A percentile compares a stretch with the other conserved stretches of the same genome.
phyloP scores from a whole-genome alignment of 2,888 invertebrate genomes.

The Eubasilissa splendida region DNA sequence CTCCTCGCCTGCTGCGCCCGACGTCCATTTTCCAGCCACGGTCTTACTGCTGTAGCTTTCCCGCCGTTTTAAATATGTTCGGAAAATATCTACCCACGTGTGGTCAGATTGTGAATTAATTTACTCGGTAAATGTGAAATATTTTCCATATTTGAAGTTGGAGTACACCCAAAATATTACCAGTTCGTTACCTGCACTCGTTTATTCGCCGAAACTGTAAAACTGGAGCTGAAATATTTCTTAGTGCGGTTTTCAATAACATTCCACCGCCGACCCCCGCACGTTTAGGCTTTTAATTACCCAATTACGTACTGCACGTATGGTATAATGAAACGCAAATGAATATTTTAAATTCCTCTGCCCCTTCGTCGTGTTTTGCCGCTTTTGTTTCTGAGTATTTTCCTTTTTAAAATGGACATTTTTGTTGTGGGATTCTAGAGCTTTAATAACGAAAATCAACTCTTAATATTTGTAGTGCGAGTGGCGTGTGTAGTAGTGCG shows the following conservation, averaged over 20 bases:
- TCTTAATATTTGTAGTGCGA: neutral
- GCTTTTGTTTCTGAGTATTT: conserved; percentile 6
- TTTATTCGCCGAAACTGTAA: conserved; percentile 4
- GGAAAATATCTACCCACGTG: too few species aligned
- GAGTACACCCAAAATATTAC: conserved; percentile 3
- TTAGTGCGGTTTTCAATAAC: conserved; percentile 54
- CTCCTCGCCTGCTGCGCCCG: too few species aligned
- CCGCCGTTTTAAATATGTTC: too few species aligned
- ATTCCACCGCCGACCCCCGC: conserved; percentile 49
- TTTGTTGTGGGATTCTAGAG: neutral
- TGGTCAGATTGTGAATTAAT: neutral
- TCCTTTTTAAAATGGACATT: conserved; percentile 7
- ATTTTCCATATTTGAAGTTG: neutral
- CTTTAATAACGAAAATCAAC: conserved; percentile 6
- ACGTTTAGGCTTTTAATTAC: conserved; percentile 57
- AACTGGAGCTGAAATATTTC: conserved; percentile 45
- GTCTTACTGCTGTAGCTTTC: too few species aligned
- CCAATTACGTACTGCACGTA: conserved; percentile 55
- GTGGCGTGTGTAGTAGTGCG: neutral
- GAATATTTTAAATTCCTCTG: conserved; percentile 42
- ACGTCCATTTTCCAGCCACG: too few species aligned
- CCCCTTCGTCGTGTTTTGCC: conserved; percentile 18
- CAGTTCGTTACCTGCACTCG: conserved; percentile 1
- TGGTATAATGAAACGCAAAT: conserved; percentile 54
- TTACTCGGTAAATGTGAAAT: neutral